phyloP scores from a whole-genome alignment of 2,797 vertebrate species.

The Rhabdomys pumilio region DNA sequence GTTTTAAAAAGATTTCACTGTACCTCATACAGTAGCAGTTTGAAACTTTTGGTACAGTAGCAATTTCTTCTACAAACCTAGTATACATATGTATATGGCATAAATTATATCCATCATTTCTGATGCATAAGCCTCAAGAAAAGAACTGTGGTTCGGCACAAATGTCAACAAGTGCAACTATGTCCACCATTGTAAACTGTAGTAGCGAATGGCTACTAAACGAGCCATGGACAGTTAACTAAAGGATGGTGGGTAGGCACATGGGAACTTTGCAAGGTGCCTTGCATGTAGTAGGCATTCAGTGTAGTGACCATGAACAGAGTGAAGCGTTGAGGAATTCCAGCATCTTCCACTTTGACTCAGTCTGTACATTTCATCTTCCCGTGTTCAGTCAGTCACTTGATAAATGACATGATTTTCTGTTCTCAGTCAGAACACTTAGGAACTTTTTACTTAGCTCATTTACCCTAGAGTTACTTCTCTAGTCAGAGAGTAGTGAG shows the following conservation, averaged over 20 bases:
- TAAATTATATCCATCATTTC: conserved; percentile 39
- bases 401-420: background rate
- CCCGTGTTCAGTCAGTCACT: background rate
- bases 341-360: background rate
- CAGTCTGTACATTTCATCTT: background rate
- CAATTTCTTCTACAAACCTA: conserved; percentile 33
- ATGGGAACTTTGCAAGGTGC: background rate
- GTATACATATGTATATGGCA: background rate
- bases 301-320: background rate
- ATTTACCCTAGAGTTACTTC: conserved; percentile 25
- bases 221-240: background rate
- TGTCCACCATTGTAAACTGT: conserved; percentile 15
- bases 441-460: conserved; percentile 20
- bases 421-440: background rate
- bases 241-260: background rate
- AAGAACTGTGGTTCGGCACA: conserved; percentile 10
- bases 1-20: conserved; percentile 20
- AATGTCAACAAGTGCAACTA: conserved; percentile 13
- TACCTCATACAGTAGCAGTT: conserved; percentile 24
- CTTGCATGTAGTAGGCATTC: background rate
- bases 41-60: conserved; percentile 18
- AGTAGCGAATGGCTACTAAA: background rate
- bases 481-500: background rate
- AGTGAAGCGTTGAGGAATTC: background rate
- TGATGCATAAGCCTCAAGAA: background rate